Conservation (phyloP, 2,888 invertebrate species). For the Saturnia japonica region DNA sequence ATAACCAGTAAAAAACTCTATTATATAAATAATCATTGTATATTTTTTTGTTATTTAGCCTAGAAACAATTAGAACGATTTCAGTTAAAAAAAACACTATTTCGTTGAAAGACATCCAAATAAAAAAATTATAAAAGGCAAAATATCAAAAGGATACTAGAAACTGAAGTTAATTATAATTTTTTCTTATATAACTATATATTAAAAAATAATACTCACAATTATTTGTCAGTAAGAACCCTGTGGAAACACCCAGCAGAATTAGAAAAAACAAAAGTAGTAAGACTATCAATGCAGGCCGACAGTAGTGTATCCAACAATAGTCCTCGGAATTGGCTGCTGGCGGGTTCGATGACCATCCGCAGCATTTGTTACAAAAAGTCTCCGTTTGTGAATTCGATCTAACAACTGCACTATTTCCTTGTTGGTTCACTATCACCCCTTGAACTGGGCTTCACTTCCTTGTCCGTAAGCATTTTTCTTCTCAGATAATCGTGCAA, state of each 20-base stretch:
- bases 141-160: background rate
- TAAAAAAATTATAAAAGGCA: background rate
- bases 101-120: background rate
- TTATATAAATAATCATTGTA: background rate
- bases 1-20: background rate
- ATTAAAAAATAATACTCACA: constrained; percentile 66
- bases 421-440: constrained; percentile 79
- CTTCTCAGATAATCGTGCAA: constrained; percentile 71
- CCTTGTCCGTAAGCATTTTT: constrained; percentile 67
- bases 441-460: constrained; percentile 74
- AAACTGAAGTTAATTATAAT: background rate
- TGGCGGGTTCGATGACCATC: constrained; percentile 56
- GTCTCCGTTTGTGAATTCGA: constrained; percentile 51
- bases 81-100: background rate
- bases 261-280: constrained; percentile 80
- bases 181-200: background rate
- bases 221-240: constrained; percentile 82
- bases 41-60: background rate
- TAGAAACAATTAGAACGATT: background rate
- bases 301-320: constrained; percentile 80
- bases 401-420: constrained; percentile 75
- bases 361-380: constrained; percentile 67
- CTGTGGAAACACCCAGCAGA: constrained; percentile 80
- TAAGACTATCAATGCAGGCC: constrained; percentile 78
- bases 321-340: constrained; percentile 76